Evolutionary conservation across 2,888 invertebrate genomes (phyloP).

Genomic region (Ctenicera cuprea): DNA sequence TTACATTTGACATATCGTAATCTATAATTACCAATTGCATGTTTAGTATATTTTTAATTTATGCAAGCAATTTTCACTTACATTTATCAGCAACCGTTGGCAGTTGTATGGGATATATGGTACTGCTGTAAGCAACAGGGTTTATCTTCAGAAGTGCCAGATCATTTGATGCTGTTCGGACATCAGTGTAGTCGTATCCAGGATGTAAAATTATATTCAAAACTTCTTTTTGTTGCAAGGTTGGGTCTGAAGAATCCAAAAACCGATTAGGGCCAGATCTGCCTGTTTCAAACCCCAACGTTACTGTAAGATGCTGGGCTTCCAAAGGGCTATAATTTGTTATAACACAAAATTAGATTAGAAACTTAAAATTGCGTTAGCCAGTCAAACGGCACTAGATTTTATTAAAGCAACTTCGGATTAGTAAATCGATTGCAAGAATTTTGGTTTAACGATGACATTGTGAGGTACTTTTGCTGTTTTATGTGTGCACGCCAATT

Average conservation of each 20-base stretch:
- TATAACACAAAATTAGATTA: conserved; percentile 36
- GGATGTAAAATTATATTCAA: conserved; percentile 47
- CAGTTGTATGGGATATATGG: conserved; percentile 54
- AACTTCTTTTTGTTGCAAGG: conserved; percentile 17
- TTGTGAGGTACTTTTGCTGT: too few relatives aligned
- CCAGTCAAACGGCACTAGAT: neutral
- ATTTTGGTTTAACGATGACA: too few relatives aligned
- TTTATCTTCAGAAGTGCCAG: conserved; percentile 45
- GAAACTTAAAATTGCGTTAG: neutral
- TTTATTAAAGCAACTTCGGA: neutral
- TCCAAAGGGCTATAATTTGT: conserved; percentile 50
- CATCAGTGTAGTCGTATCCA: conserved; percentile 41
- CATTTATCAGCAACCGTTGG: conserved; percentile 47
- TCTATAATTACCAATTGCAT: conserved; percentile 16
- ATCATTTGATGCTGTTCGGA: conserved; percentile 40
- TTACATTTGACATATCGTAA: conserved; percentile 21
- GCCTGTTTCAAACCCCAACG: conserved; percentile 29
- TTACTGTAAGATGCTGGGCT: conserved; percentile 41
- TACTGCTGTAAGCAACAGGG: conserved; percentile 50
- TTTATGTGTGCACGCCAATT: too few relatives aligned
- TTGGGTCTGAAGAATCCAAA: neutral
- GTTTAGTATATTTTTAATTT: neutral
- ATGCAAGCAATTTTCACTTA: conserved; percentile 21
- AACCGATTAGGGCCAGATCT: neutral
- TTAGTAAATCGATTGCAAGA: too few relatives aligned